A percentile compares a stretch with the other conserved stretches of the same genome.
These are phyloP conservation scores for Epinephelus cyanopodus DNA, from an alignment of 2,113 vertebrate genomes.

Conservation along the genomic window DNA sequence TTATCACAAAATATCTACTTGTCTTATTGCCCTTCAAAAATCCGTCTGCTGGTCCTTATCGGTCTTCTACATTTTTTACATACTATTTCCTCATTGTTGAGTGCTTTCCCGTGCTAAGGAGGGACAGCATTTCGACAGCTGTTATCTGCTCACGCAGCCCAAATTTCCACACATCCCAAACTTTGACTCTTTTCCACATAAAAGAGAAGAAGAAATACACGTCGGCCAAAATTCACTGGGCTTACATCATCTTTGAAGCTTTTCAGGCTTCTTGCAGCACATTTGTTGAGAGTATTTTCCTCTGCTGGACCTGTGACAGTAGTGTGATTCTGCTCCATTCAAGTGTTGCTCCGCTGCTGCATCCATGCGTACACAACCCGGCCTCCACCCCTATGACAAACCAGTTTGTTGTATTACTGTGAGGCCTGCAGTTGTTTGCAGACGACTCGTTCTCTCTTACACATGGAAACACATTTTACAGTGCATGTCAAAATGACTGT, in stretches of 20 bases:
- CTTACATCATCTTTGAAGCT: background rate
- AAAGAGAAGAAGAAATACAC: constrained; percentile 5
- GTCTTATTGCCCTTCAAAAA: constrained; percentile 35
- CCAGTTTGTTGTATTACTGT: constrained; percentile 7
- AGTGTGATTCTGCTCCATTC: background rate
- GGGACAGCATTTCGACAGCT: constrained; percentile 15
- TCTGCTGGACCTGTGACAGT: background rate
- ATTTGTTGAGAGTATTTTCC: background rate
- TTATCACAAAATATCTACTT: background rate
- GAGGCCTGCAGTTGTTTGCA: constrained; percentile 7
- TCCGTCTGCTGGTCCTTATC: constrained; percentile 14
- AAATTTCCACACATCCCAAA: constrained; percentile 17
- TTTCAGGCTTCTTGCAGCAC: background rate
- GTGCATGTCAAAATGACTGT: constrained; percentile 15
- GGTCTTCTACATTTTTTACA: background rate
- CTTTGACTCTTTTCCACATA: background rate
- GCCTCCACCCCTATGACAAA: constrained; percentile 40
- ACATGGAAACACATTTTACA: background rate
- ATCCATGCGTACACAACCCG: constrained; percentile 27
- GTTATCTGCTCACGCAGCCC: background rate
- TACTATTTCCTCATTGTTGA: constrained; percentile 10
- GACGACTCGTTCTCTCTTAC: background rate
- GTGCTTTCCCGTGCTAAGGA: constrained; percentile 3
- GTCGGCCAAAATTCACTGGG: background rate
- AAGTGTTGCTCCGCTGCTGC: constrained; percentile 15